These are phyloP conservation scores for Buceros bicornis DNA, from an alignment of 2,797 vertebrate species.

Conservation along the genomic window DNA sequence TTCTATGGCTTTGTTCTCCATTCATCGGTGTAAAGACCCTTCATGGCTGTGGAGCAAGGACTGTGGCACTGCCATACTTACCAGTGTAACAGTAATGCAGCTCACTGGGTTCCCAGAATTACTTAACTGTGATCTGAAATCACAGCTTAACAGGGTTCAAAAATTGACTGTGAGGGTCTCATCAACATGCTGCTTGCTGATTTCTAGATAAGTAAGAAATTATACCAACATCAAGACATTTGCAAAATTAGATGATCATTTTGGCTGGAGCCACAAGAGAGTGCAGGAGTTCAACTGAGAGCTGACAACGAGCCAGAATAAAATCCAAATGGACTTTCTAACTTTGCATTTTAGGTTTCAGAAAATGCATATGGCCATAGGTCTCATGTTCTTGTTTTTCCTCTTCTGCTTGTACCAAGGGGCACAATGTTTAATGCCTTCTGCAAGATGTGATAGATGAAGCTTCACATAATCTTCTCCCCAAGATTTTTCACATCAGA, in stretches of 20 bases:
- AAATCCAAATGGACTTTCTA: neutral
- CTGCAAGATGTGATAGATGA: neutral
- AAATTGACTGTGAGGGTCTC: neutral
- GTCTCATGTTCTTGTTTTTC: neutral
- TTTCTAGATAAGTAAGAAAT: neutral
- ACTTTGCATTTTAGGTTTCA: neutral
- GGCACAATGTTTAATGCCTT: neutral
- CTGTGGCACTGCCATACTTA: neutral
- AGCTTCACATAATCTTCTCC: neutral
- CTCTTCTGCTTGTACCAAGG: neutral
- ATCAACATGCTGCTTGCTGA: neutral
- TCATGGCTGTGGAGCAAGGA: neutral
- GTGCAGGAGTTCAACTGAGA: neutral
- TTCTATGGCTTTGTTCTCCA: conserved; percentile 8
- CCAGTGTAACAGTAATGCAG: neutral
- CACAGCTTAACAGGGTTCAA: neutral
- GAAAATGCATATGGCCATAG: neutral
- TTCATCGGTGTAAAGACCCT: neutral
- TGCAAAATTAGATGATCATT: neutral
- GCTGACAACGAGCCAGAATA: neutral
- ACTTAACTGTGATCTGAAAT: neutral
- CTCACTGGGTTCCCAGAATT: neutral
- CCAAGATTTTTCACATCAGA: neutral
- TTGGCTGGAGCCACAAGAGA: neutral
- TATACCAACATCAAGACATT: neutral